phyloP scores from a whole-genome alignment of 2,113 vertebrate genomes.

The Pomatorhinus ruficollis region DNA sequence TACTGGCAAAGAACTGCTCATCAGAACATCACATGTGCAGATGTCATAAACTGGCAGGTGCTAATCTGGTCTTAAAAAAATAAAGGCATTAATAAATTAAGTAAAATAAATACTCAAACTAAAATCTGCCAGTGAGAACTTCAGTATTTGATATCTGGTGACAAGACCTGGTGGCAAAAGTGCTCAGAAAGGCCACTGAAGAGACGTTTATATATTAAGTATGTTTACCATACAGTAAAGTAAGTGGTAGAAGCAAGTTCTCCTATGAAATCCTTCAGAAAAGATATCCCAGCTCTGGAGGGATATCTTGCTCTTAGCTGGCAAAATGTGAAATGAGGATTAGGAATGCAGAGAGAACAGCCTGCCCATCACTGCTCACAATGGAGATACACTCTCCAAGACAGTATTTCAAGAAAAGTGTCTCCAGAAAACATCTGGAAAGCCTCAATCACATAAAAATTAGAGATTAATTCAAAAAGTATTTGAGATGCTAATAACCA shows the following conservation, averaged over 20 bases:
- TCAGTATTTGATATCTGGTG: neutral
- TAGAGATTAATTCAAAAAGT: neutral
- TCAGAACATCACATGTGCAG: neutral
- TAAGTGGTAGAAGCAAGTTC: neutral
- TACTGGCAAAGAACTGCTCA: neutral
- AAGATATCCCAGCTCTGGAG: neutral
- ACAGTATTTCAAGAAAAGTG: neutral
- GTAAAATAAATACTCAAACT: neutral
- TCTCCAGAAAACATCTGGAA: neutral
- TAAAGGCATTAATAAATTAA: neutral
- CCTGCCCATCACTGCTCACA: neutral
- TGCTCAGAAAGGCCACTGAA: neutral
- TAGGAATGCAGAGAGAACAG: neutral
- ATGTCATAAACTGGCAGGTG: neutral
- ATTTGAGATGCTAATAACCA: neutral
- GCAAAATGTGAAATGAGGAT: neutral
- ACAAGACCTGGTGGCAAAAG: neutral
- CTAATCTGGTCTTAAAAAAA: neutral
- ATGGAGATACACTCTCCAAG: neutral
- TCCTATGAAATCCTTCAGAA: neutral
- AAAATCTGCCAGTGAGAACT: neutral
- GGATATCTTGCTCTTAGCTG: neutral
- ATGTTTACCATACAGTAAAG: neutral
- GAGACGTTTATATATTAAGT: neutral
- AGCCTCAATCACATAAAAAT: neutral